Base-by-base conservation (phyloP, 2,888 invertebrate genomes). In the Caenorhabditis becei region DNA sequence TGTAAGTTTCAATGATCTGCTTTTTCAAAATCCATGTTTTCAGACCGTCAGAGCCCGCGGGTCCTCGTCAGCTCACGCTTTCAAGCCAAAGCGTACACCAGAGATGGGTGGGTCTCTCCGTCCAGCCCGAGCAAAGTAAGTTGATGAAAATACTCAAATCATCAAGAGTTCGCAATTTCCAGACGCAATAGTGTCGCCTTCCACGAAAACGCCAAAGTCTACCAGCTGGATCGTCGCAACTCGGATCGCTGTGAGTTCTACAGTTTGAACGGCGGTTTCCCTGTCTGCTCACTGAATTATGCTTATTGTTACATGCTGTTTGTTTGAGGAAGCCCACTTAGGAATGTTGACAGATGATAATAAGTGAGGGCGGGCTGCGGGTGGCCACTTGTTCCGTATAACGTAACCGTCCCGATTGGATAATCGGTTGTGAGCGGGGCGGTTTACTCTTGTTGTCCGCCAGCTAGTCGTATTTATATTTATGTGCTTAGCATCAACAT, bases 321-420 rank as follows among this genome's bases (percentile, higher is more conserved):
- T 78, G 59, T 66, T 78, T 71, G 69, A 49, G 2, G 35, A 63
- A 41, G 54, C 77, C 65, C 58, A 51, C 61, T 70, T 70, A 53
- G 51, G 51, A 72, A 16, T 67, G 54, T 72, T 79, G 37, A 69
- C 79, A 69, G 62, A 74, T 74, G 78, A 72, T 72, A 62, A 63
- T 69, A 79, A 59, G 44, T 28, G 47, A 32, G 4, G 58, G 49
- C 24, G 35, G 20, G 44, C 24, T 32, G 18, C n/a, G 61, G 37
- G 54, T 56, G 24, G 28, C 56, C 53, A 54, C 71, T 71, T 44
- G 16, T 49, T 65, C 26, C 28, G 54, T 62, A 44, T 58, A 59
- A 65, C 65, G 74, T 74, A 74, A 66, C 58, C 65, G 35, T 47
- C 37, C 24, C 20, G 41, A 28, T 58, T 59, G 35, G 28, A 63